Conservation (phyloP, 2,888 invertebrate genomes). For the Drosophila anceps region DNA sequence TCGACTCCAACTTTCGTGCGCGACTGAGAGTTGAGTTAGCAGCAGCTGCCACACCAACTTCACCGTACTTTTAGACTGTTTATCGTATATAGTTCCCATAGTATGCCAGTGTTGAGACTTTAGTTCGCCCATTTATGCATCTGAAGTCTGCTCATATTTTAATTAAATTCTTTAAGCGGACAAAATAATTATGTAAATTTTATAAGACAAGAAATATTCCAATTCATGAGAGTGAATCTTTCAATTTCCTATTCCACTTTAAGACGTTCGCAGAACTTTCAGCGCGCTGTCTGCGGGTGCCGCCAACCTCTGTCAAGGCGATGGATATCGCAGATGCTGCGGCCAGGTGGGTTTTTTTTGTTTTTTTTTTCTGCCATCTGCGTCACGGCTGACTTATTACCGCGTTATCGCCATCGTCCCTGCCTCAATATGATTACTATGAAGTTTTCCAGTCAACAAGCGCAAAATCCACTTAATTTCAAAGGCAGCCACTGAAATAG, state of each 20-base stretch:
- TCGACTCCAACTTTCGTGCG: conserved; percentile 11
- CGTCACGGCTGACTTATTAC: conserved; percentile 63
- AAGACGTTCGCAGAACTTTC: conserved; percentile 31
- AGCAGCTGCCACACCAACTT: conserved; percentile 38
- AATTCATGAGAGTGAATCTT: conserved; percentile 52
- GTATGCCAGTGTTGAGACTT: conserved; percentile 37
- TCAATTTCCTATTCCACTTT: conserved; percentile 42
- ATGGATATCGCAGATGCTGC: conserved; percentile 13
- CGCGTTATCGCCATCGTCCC: conserved; percentile 44
- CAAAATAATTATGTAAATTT: conserved; percentile 73
- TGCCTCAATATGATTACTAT: conserved; percentile 64
- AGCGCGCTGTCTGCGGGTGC: conserved; percentile 27
- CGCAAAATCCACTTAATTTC: conserved; percentile 65
- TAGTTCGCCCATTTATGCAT: conserved; percentile 17
- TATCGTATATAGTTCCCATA: conserved; percentile 35
- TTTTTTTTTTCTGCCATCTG: conserved; percentile 36
- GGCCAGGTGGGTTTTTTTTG: conserved; percentile 56
- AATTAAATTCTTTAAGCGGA: conserved; percentile 65
- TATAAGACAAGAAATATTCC: conserved; percentile 40
- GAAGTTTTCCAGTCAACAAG: conserved; percentile 63
- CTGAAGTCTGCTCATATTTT: conserved; percentile 44
- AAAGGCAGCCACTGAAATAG: conserved; percentile 23
- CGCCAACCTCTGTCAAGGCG: conserved; percentile 49
- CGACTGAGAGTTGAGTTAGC: conserved; percentile 8
- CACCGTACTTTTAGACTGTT: conserved; percentile 45